Base-by-base conservation (phyloP, 1,140 invertebrate species). In the Heliconius hewitsoni region DNA sequence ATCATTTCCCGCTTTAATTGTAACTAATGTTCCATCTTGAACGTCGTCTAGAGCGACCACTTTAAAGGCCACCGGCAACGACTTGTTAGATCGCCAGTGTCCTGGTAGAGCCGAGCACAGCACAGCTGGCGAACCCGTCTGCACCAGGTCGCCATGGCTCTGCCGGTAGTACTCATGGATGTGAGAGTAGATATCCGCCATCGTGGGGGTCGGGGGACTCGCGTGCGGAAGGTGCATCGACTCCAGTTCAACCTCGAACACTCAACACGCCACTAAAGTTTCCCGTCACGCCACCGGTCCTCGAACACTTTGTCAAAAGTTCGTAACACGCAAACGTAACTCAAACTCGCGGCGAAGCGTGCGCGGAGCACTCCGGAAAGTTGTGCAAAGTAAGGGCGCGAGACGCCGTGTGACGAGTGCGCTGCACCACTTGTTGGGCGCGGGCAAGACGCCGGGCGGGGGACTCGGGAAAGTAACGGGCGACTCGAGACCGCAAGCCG, bases 31-130 rank as follows among this genome's bases (percentile, higher is more conserved):
- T 37, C 99, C 98, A 94, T 99, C 99, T 83, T 96, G 96, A 27
- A 99, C 96, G 81, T 99, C 98, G 79, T 98, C 98, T 70, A 99
- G 92, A 1, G 98, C 97, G 50, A 99, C 97, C 82, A 98, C 97
- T 95, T 98, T 98, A 95, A 99, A 99, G 1, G 98, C 98, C 5
- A 98, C 96, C 2, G 98, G 99, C 78, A 99, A 94, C 50, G 98
- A 98, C 93, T 99, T 99, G 95, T 99, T 99, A n/a, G 98, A 98
- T 46, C 98, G 94, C 98, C 98, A 99, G 87, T 99, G 99, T 0
- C 96, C 96, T 0, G 98, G 98, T 74, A 99, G 95, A 0, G 96
- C 96, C 16, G 98, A 98, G 94, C 99, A 99, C 11, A 99, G 95
- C 60, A 99, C 97, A 70, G 98, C 97, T 0, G 98, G 98, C 81